phyloP scores from a whole-genome alignment of 2,797 vertebrate genomes.

The Tarsius wallacei region DNA sequence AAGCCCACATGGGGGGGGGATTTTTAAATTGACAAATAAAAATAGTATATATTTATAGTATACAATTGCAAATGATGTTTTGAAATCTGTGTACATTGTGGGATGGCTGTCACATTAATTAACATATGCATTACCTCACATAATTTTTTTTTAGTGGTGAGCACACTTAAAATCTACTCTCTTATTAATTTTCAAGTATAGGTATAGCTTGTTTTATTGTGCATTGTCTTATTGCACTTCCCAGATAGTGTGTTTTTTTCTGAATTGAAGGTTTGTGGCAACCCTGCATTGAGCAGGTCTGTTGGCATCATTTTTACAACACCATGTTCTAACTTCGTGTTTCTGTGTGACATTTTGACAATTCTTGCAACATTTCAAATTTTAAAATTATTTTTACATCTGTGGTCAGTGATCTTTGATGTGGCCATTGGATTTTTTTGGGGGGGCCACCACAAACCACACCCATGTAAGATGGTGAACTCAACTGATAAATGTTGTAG shows the following conservation, averaged over 20 bases:
- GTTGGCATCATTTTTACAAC: not conserved
- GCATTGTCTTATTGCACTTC: not conserved
- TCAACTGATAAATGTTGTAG: not conserved
- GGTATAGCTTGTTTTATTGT: not conserved
- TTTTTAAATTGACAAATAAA: not conserved
- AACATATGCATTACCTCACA: not conserved
- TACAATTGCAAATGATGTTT: not conserved
- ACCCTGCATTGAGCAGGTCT: not conserved
- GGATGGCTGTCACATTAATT: not conserved
- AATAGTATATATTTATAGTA: not conserved
- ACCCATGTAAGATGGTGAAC: not conserved
- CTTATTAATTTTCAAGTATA: not conserved
- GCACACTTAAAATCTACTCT: not conserved
- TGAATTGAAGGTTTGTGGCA: not conserved
- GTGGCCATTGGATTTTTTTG: not conserved
- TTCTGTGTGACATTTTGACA: not conserved
- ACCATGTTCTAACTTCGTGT: not conserved
- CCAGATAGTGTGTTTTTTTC: not conserved
- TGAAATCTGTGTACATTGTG: not conserved
- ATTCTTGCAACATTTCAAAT: not conserved
- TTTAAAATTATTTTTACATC: not conserved
- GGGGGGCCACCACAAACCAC: not conserved
- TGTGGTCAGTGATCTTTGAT: not conserved
- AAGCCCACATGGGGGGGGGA: not conserved
- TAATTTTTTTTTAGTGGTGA: slow-evolving; percentile 17